Evolutionary conservation across 2,888 invertebrate genomes (phyloP).

Genomic region (Pemphredon lugubris): DNA sequence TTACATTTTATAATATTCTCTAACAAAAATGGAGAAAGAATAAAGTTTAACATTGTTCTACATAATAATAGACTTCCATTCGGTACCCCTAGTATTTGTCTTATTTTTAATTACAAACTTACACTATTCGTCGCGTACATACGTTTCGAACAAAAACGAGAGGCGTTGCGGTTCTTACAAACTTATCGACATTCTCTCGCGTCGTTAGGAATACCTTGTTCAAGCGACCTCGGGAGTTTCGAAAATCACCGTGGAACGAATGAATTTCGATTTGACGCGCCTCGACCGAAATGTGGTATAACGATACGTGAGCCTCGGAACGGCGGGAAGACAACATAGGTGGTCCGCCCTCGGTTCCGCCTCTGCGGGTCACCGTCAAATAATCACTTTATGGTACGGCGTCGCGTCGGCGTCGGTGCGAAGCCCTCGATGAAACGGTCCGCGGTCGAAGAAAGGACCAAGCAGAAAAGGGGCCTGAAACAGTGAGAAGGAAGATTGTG

Average conservation of each 20-base stretch:
- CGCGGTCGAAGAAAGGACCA: constrained; percentile 20
- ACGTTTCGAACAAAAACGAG: too few species aligned
- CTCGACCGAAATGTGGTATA: constrained; percentile 29
- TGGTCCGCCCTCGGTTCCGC: constrained; percentile 26
- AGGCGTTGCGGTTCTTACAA: too few species aligned
- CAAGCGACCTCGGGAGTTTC: constrained; percentile 4
- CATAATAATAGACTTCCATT: too few species aligned
- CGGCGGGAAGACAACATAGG: not conserved
- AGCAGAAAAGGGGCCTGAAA: constrained; percentile 3
- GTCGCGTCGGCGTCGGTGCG: constrained; percentile 35
- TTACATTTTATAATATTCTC: too few species aligned
- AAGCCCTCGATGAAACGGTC: constrained; percentile 38
- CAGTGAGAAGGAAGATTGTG: constrained; percentile 30
- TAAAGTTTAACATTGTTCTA: too few species aligned
- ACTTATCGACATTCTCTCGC: too few species aligned
- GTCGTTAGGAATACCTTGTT: too few species aligned
- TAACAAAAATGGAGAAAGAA: too few species aligned
- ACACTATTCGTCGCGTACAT: too few species aligned
- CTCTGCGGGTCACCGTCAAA: constrained; percentile 55
- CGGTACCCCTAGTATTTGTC: too few species aligned
- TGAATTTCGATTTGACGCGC: constrained; percentile 42
- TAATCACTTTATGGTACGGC: constrained; percentile 71
- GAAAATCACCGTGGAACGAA: constrained; percentile 30
- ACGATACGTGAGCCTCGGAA: too few species aligned
- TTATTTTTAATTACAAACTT: too few species aligned